Evolutionary conservation across 1,140 invertebrate genomes (phyloP).

Genomic region (Monomorium pharaonis): DNA sequence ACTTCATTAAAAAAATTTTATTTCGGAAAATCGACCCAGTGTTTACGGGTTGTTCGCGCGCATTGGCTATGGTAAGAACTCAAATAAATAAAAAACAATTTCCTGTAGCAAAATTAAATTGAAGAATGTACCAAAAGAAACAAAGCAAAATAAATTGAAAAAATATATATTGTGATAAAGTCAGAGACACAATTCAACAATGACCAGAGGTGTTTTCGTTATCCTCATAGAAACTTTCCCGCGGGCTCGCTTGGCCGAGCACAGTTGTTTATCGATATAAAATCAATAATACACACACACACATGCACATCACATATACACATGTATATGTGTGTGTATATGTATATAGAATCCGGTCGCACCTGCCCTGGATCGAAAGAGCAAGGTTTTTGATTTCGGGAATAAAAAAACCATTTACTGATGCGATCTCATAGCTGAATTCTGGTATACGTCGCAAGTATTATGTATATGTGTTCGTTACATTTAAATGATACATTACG

Average conservation of each 20-base stretch:
- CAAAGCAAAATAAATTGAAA: background rate
- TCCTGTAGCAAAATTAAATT: constrained; percentile 17
- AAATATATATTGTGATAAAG: constrained; percentile 8
- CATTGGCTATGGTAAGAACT: background rate
- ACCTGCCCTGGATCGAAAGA: constrained; percentile 21
- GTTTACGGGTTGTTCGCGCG: background rate
- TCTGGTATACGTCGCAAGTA: background rate
- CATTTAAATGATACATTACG: constrained; percentile 25
- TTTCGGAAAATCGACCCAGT: background rate
- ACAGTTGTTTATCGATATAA: constrained; percentile 68
- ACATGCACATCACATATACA: too few species aligned
- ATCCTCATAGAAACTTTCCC: constrained; percentile 41
- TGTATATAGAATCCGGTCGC: background rate
- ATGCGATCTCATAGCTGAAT: constrained; percentile 37
- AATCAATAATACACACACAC: constrained; percentile 56
- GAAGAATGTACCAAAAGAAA: background rate
- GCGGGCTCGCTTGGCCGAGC: constrained; percentile 54
- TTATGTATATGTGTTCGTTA: background rate
- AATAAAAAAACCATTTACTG: constrained; percentile 52
- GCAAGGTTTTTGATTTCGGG: constrained; percentile 52
- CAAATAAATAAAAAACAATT: background rate
- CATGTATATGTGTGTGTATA: background rate
- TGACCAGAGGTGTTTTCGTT: constrained; percentile 37
- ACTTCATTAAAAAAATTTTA: background rate
- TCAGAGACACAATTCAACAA: constrained; percentile 9